Evolutionary conservation across 1,140 invertebrate genomes (phyloP), one percentile per base, ranked within the genome.

Genomic region (Anadara kagoshimensis): DNA sequence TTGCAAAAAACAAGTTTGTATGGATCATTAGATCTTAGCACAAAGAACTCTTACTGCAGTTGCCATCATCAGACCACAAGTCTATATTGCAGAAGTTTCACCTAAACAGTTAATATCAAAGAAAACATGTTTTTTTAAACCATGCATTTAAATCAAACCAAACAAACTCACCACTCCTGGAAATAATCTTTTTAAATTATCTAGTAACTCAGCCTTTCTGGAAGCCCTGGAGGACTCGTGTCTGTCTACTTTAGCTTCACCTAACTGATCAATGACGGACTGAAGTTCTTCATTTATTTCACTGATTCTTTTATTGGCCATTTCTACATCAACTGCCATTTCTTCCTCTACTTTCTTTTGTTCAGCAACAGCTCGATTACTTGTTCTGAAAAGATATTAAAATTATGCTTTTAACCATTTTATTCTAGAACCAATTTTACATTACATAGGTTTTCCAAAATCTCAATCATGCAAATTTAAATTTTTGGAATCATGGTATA

Each of bases 131-230:
- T 51, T 18, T 64, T 66, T 5, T n/a, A n/a, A n/a, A 8, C 5
- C 16, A 66, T 18, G 41, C n/a, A n/a, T n/a, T 11, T 7, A 36
- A 36, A 36, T 36, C 2, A 36, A 36, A 36, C 29, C 53, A 41
- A 24, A n/a, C 16, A 53, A 53, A 87, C 92, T 90, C 88, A 96
- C 95, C 82, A 99, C 98, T 71, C 97, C 98, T 53, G 97, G 96
- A 85, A 97, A 99, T 68, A 98, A 93, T 59, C 95, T 92, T 89
- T 99, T 99, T 85, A 99, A 96, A 87, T 97, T 96, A 88, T 99
- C 98, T 20, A 99, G 96, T 81, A 99, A 96, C 91, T 99, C 98
- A 83, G 97, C 96, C 87, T 98, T 98, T 89, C 97, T 98, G 76
- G 95, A 94, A 3, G 96, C 92, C 22, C 98, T 91, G 2, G 97